Base-by-base conservation (phyloP, 2,113 vertebrate species). In the Dicentrarchus labrax region DNA sequence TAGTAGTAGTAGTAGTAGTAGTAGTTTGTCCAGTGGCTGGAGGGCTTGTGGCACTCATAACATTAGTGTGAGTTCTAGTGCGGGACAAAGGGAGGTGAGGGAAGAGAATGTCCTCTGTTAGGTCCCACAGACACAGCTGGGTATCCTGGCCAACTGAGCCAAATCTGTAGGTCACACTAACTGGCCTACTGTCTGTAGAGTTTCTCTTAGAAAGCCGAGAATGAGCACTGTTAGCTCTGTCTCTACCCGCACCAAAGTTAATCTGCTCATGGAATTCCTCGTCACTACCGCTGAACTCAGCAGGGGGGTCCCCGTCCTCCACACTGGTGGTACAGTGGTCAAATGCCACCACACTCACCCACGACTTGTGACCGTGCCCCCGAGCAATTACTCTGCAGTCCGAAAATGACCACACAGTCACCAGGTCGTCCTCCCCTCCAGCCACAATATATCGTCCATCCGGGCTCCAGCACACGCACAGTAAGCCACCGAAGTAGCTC, bases 111-210 rank as follows among this genome's bases (percentile, higher is more conserved):
- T 99, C 98, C 94, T 99, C 98, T 4, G 98, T 99, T 13, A 99
- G 97, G 95, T 99, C 98, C 98, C 98, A 99, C 86, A 99, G 92
- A 94, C 98, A 99, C 67, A 99, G 94, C 92, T 99, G 98, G 0
- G 98, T 99, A 90, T 99, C 98, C 95, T 99, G 98, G 74, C 98
- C 98, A 91, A 99, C 98, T 0, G 98, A 99, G 90, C 98, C 98
- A 53, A 99, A 99, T 54, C 98, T 96, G 60, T 99, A 99, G 0
- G 98, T 99, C 21, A 99, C 98, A 1, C 97, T 99, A 45, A 99
- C 97, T 0, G 98, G 98, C 51, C 97, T 95, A 90, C 97, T 97
- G 92, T 99, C 98, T 0, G 98, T 98, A 86, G 98, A 99, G 96
- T 98, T 99, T 92, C 98, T 97, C 93, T 99, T 98, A 80, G 98